A percentile compares a stretch with the other conserved stretches of the same genome.
Evolutionary conservation across 2,113 vertebrate genomes (phyloP).

Genomic region (Urocolius indicus): DNA sequence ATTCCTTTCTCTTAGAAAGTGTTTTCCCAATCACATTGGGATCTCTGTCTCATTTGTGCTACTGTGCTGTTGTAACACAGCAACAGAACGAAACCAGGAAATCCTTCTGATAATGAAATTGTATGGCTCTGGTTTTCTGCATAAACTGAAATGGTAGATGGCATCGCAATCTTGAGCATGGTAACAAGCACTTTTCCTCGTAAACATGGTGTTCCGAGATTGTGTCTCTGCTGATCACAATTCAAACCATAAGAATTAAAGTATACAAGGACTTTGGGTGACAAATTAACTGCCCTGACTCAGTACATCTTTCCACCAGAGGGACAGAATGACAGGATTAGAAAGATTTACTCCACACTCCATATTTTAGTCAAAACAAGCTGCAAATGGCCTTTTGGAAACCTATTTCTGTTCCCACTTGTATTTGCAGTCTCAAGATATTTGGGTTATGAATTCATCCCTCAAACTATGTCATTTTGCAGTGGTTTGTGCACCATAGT

Average conservation of each 20-base stretch:
- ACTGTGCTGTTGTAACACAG: neutral
- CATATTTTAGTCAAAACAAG: neutral
- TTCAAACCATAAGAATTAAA: neutral
- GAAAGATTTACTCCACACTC: constrained; percentile 6
- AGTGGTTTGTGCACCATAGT: neutral
- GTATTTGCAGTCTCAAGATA: neutral
- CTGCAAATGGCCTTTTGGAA: neutral
- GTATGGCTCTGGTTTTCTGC: neutral
- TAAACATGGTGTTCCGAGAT: neutral
- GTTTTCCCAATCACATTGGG: neutral
- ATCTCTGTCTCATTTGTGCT: neutral
- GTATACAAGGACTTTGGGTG: neutral
- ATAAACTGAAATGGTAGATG: neutral
- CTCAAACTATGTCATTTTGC: neutral
- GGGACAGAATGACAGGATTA: neutral
- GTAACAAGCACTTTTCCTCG: neutral
- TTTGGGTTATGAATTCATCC: neutral
- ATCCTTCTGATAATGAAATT: neutral
- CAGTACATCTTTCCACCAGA: neutral
- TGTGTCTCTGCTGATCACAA: neutral
- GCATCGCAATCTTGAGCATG: neutral
- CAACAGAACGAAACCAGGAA: neutral
- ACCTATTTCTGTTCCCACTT: neutral
- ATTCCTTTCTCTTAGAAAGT: neutral
- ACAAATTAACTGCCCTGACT: constrained; percentile 17